Base-by-base conservation (phyloP, 2,888 invertebrate species). In the Cerastis leucographa region DNA sequence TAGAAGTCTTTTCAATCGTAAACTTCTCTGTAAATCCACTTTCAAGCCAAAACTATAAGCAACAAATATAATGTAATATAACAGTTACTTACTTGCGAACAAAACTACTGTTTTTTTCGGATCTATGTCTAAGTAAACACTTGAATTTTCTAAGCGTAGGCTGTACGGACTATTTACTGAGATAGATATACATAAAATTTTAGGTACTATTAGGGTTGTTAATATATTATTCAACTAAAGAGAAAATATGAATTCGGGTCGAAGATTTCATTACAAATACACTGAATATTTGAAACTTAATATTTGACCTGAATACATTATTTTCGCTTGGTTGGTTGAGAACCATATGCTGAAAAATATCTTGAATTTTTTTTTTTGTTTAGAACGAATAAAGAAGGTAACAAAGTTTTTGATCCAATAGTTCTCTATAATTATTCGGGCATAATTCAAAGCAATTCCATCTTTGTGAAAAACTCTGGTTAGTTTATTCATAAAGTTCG, bases 401-500 rank as follows among this genome's bases (percentile, higher is more conserved):
- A n/a, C 11, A 75, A 46, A 59, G 14, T 22, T 69, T 62, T 56
- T 56, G n/a, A 56, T 44, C 42, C 22, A 19, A 49, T 42, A 71
- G 29, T 49, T 61, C 59, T 72, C n/a, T 56, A 51, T 75, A 19
- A 54, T 83, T 65, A 54, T 83, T 65, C 46, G 17, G 66, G 42
- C 29, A 80, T 17, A 35, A 72, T 65, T 71, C 40, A 25, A 62
- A 78, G 61, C 54, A 68, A 70, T 70, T 70, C 46, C 40, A 59
- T 54, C 51, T 68, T 68, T 74, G 49, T 73, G 62, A 74, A 66
- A 66, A 72, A 65, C 67, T n/a, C n/a, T 56, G 67, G 69, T 81
- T n/a, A 70, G 71, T 80, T 42, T 61, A 75, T 74, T 65, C 72
- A 76, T 73, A 83, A 80, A 78, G 70, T 86, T 80, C 71, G 71